Percentiles rank a stretch among this genome's conserved stretches.
Evolutionary conservation across 2,797 vertebrate genomes (phyloP).

Genomic region (Pseudochirops cupreus): DNA sequence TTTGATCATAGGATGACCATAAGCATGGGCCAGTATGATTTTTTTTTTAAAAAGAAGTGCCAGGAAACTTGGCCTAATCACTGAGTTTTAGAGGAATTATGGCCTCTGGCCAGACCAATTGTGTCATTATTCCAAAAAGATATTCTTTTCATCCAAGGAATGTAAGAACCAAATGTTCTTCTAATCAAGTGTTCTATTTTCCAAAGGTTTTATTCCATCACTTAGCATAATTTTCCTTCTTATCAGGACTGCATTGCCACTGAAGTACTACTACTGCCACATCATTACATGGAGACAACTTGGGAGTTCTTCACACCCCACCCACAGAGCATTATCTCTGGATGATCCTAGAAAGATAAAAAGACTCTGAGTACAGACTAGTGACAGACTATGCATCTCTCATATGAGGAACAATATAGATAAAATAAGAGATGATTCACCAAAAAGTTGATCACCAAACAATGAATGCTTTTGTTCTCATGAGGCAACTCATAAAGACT

Average conservation of each 20-base stretch:
- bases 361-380: background rate
- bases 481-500: background rate
- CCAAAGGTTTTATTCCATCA: background rate
- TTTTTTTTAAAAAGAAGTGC: constrained; percentile 25
- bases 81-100: constrained; percentile 11
- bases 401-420: background rate
- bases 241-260: background rate
- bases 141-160: constrained; percentile 23
- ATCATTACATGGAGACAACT: background rate
- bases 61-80: constrained; percentile 44
- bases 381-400: background rate
- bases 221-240: constrained; percentile 1
- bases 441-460: background rate
- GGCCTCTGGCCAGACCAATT: background rate
- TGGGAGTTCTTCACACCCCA: background rate
- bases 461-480: background rate
- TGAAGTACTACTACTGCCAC: background rate
- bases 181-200: constrained; percentile 22
- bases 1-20: constrained; percentile 19
- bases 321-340: background rate
- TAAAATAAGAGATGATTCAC: background rate
- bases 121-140: constrained; percentile 35
- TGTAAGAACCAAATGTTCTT: constrained; percentile 34
- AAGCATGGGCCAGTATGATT: background rate
- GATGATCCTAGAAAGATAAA: no score